Conservation (phyloP, 2,888 invertebrate genomes). For the Meta bourneti region DNA sequence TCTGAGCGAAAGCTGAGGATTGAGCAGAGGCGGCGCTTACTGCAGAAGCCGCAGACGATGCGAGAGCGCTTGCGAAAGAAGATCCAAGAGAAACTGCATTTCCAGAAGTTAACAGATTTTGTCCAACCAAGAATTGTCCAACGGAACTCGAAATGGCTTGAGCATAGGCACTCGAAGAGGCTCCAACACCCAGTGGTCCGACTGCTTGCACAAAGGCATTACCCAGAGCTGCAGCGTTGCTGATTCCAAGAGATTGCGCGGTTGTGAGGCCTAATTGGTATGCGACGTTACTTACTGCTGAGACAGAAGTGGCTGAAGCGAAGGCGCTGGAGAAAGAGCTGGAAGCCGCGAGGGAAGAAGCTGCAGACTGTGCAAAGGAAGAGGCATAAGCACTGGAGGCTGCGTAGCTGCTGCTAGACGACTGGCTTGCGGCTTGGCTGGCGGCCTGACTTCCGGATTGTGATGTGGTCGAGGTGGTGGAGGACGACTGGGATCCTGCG, state of each 20-base stretch:
- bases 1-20: neutral
- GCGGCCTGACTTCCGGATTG: slow-evolving; percentile 8
- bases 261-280: neutral
- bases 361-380: slow-evolving; percentile 3
- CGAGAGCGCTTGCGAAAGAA: neutral
- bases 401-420: neutral
- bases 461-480: slow-evolving; percentile 19
- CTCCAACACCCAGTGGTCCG: neutral
- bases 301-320: slow-evolving; percentile 1
- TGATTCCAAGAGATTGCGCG: slow-evolving; percentile 8
- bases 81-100: neutral
- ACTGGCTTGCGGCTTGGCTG: slow-evolving; percentile 17
- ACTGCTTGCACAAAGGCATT: neutral
- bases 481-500: neutral
- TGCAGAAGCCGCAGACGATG: neutral
- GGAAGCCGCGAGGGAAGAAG: slow-evolving; percentile 9
- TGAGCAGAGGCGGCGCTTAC: neutral
- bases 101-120: neutral
- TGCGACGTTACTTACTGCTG: neutral
- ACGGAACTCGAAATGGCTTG: slow-evolving; percentile 3
- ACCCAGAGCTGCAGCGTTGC: slow-evolving; percentile 2
- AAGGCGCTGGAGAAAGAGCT: slow-evolving; percentile 15
- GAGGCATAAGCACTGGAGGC: neutral
- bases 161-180: slow-evolving; percentile 9
- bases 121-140: neutral